phyloP scores from a whole-genome alignment of 30 jellyfish, hydroid and myxozoan genomes.

The Calvadosia cruxmelitensis region DNA sequence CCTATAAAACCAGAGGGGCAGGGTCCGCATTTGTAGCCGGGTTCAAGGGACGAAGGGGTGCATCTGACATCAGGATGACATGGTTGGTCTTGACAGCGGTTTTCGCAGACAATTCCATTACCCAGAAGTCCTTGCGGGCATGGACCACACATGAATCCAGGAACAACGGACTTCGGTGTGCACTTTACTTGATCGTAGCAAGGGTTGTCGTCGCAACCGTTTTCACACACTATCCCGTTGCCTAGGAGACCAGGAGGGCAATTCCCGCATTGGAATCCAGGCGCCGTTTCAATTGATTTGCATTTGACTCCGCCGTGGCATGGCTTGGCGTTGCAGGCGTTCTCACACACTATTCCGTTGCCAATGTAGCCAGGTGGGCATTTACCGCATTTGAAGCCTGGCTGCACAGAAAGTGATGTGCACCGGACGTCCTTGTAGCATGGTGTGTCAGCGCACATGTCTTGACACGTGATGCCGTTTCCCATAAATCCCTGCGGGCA shows the following conservation, averaged over 20 bases:
- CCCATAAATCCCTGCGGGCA: constrained; percentile 74
- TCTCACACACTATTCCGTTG: not conserved
- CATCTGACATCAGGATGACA: not conserved
- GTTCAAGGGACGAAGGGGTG: not conserved
- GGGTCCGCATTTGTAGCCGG: not conserved
- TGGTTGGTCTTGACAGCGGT: not conserved
- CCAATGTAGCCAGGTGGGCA: not conserved
- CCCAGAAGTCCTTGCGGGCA: not conserved
- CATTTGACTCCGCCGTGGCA: not conserved
- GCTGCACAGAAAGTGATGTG: not conserved
- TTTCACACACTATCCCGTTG: constrained; percentile 11
- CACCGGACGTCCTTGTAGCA: not conserved
- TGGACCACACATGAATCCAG: not conserved
- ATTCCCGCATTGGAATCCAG: constrained; percentile 21
- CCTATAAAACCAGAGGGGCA: not conserved
- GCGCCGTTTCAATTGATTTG: not conserved
- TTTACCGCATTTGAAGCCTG: not conserved
- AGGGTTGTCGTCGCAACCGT: constrained; percentile 4
- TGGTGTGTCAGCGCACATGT: not conserved
- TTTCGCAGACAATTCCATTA: not conserved
- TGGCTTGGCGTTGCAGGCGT: not conserved
- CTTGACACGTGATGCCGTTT: constrained; percentile 1
- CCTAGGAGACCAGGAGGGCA: constrained; percentile 22
- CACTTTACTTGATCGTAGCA: not conserved
- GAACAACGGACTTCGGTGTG: not conserved